phyloP scores from a whole-genome alignment of 2,113 vertebrate genomes.

The Hiodon tergisus region DNA sequence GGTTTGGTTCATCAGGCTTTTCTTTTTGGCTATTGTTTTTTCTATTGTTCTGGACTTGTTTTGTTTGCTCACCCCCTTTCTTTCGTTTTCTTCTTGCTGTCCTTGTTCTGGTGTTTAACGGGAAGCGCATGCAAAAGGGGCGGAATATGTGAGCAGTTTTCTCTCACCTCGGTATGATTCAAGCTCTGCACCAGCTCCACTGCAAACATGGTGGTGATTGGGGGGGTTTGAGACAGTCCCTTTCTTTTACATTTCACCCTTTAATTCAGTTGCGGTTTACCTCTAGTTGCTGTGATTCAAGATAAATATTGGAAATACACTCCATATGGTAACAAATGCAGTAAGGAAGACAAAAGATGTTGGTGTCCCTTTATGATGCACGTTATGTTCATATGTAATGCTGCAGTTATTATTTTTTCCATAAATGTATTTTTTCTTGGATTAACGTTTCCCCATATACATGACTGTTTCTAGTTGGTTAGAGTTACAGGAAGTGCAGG shows the following conservation, averaged over 20 bases:
- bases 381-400: no score
- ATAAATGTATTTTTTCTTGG: no score
- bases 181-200: slow-evolving; percentile 45
- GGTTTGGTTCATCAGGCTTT: neutral
- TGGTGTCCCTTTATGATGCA: no score
- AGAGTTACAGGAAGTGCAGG: no score
- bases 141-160: slow-evolving; percentile 35
- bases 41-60: slow-evolving; percentile 31
- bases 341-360: no score
- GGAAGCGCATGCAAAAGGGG: slow-evolving; percentile 26
- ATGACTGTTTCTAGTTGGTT: no score
- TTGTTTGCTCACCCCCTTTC: slow-evolving; percentile 26
- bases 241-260: neutral
- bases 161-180: slow-evolving; percentile 51
- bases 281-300: slow-evolving; percentile 26
- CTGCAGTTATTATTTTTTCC: no score
- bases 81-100: slow-evolving; percentile 14
- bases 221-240: neutral
- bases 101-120: slow-evolving; percentile 36
- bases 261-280: neutral
- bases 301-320: neutral
- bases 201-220: slow-evolving; percentile 48
- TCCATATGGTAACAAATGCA: neutral
- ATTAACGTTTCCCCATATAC: no score
- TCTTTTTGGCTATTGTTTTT: neutral